phyloP scores from a whole-genome alignment of 2,797 vertebrate genomes.

The Chaunax sp. region DNA sequence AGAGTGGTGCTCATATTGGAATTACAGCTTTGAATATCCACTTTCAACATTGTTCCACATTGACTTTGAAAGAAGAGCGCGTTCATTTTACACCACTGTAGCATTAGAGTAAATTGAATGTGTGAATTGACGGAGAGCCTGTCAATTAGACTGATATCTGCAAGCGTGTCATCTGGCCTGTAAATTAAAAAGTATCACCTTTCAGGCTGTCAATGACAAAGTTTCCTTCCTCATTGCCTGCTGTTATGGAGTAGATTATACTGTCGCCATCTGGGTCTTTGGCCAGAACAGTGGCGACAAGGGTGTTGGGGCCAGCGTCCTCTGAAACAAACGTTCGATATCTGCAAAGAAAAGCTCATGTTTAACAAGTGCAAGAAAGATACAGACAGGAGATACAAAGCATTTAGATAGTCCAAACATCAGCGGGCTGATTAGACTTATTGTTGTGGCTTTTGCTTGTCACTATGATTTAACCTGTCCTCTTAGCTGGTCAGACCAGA shows the following conservation, averaged over 20 bases:
- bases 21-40: slow-evolving; percentile 62
- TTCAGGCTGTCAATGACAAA: slow-evolving; percentile 93
- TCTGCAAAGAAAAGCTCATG: slow-evolving; percentile 70
- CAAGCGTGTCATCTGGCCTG: slow-evolving; percentile 31
- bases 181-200: slow-evolving; percentile 83
- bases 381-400: slow-evolving; percentile 38
- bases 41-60: slow-evolving; percentile 48
- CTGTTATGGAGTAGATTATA: slow-evolving; percentile 87
- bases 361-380: slow-evolving; percentile 15
- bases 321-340: slow-evolving; percentile 93
- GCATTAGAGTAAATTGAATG: slow-evolving; percentile 58
- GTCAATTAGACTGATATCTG: slow-evolving; percentile 61
- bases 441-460: slow-evolving; percentile 70
- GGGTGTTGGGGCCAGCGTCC: slow-evolving; percentile 91
- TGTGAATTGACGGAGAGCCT: slow-evolving; percentile 62
- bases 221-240: slow-evolving; percentile 90
- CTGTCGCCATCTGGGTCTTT: slow-evolving; percentile 92
- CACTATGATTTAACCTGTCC: slow-evolving; percentile 77
- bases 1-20: slow-evolving; percentile 33
- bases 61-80: slow-evolving; percentile 64
- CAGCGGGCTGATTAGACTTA: slow-evolving; percentile 68
- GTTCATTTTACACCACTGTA: slow-evolving; percentile 13
- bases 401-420: slow-evolving; percentile 57
- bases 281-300: slow-evolving; percentile 90
- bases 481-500: slow-evolving; percentile 69